Percentiles rank a stretch among this genome's conserved stretches.
Evolutionary conservation across 2,888 invertebrate genomes (phyloP).

Genomic region (Lagria hirta): DNA sequence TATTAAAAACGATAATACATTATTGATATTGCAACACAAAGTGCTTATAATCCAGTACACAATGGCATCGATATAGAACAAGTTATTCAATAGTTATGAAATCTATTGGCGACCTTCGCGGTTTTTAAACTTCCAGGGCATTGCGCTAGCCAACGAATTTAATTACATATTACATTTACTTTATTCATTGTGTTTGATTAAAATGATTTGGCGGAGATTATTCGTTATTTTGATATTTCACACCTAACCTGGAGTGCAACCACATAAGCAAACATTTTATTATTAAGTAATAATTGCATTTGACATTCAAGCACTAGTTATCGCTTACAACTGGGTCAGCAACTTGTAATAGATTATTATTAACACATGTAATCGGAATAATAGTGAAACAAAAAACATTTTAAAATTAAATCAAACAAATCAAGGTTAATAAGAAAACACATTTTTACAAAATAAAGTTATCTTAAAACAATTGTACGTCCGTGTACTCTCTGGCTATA

Average conservation of each 20-base stretch:
- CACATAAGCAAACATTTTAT: slow-evolving; percentile 3
- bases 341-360: too few relatives aligned
- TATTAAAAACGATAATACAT: too few relatives aligned
- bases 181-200: slow-evolving; percentile 21
- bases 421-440: too few relatives aligned
- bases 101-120: slow-evolving; percentile 38
- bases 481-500: too few relatives aligned
- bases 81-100: slow-evolving; percentile 40
- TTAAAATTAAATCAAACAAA: too few relatives aligned
- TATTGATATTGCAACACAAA: slow-evolving; percentile 30
- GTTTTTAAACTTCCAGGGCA: slow-evolving; percentile 42
- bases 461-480: too few relatives aligned
- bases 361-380: too few relatives aligned
- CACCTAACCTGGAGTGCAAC: slow-evolving; percentile 10
- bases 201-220: slow-evolving; percentile 15
- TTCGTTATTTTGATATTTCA: slow-evolving; percentile 13
- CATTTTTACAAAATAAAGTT: too few relatives aligned
- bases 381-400: too few relatives aligned
- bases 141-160: slow-evolving; percentile 38
- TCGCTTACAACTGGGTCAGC: too few relatives aligned
- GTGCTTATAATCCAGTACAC: slow-evolving; percentile 31
- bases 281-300: slow-evolving; percentile 9
- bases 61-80: slow-evolving; percentile 37
- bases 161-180: slow-evolving; percentile 32
- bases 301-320: slow-evolving; percentile 13